These are phyloP conservation scores for Sitobion miscanthi DNA, from an alignment of 1,140 invertebrate genomes.

Conservation along the genomic window DNA sequence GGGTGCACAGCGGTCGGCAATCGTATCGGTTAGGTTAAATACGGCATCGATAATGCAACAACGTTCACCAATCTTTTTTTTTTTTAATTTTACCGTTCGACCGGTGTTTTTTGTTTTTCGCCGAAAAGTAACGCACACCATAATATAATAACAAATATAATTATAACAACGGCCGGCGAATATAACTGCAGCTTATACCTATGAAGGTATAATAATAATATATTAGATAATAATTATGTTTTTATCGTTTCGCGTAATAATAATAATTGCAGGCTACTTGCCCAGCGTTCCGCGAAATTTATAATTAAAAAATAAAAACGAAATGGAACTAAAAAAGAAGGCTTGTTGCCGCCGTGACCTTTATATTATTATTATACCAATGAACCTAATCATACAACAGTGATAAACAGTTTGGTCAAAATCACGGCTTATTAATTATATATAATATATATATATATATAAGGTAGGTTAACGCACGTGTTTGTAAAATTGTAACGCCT, in stretches of 20 bases:
- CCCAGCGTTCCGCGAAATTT: not conserved
- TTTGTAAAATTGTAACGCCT: not conserved
- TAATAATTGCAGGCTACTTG: not conserved
- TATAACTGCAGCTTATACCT: too few relatives aligned
- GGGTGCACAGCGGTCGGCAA: not conserved
- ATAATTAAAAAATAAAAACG: not conserved
- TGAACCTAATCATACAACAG: not conserved
- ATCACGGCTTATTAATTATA: not conserved
- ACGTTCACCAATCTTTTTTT: not conserved
- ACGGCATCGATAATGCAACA: not conserved
- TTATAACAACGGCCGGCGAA: not conserved
- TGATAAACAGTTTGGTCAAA: not conserved
- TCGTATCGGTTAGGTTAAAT: not conserved
- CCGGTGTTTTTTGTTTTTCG: not conserved
- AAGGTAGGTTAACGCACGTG: not conserved
- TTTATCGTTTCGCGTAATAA: conserved; percentile 21
- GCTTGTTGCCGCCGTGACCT: not conserved
- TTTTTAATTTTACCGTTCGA: not conserved
- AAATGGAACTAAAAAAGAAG: not conserved
- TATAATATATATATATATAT: not conserved
- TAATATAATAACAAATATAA: not conserved
- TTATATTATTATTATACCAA: not conserved
- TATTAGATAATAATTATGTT: not conserved
- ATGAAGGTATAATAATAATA: not conserved
- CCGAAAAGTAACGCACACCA: not conserved